Evolutionary conservation across 2,888 invertebrate species (phyloP).

Genomic region (Nemurella pictetii): DNA sequence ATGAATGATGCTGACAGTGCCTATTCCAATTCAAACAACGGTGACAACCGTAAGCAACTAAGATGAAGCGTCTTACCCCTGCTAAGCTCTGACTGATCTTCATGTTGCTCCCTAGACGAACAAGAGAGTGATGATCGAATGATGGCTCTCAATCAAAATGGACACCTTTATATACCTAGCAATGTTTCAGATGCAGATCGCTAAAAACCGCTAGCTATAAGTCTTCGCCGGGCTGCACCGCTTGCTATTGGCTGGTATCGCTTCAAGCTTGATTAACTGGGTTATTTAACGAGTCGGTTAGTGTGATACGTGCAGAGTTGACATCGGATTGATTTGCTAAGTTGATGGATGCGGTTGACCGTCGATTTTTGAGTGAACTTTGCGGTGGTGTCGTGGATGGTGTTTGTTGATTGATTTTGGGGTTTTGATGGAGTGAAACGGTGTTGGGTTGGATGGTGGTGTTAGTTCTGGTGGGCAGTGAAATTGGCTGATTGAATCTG

Average conservation of each 20-base stretch:
- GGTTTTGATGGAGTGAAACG: not conserved
- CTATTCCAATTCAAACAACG: too few relatives aligned
- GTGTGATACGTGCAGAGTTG: not conserved
- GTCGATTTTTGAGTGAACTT: not conserved
- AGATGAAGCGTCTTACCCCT: conserved; percentile 26
- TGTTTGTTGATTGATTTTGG: not conserved
- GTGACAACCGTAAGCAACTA: too few relatives aligned
- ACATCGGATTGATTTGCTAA: not conserved
- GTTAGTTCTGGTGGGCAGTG: not conserved
- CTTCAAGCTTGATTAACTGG: conserved; percentile 19
- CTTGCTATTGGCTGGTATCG: not conserved
- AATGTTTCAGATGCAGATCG: not conserved
- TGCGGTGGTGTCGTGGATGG: not conserved
- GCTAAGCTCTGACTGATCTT: conserved; percentile 13
- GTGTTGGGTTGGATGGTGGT: not conserved
- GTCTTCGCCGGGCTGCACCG: not conserved
- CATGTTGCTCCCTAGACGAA: not conserved
- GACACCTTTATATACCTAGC: conserved; percentile 24
- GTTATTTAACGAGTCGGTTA: not conserved
- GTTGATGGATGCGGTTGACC: not conserved
- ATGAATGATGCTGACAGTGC: too few relatives aligned
- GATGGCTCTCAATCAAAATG: not conserved
- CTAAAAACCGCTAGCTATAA: conserved; percentile 16
- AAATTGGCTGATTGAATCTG: too few relatives aligned
- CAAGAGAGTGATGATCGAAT: not conserved